Evolutionary conservation across 2,113 vertebrate genomes (phyloP), one percentile per base, ranked within the genome.

Genomic region (Todiramphus chloris): DNA sequence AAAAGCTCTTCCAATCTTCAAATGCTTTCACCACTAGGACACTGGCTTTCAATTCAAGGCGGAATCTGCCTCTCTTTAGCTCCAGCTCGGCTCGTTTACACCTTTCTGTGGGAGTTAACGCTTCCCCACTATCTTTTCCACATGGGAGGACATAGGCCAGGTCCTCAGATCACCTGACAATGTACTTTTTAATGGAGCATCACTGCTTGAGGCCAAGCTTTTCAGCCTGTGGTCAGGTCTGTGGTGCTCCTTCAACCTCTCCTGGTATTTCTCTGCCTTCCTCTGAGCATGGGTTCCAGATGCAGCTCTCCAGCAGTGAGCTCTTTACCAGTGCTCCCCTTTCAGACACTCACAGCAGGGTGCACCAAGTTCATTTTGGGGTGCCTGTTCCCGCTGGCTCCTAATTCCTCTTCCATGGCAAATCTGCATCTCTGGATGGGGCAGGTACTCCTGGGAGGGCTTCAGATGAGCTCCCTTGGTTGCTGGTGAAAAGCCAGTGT

Each of bases 1-100:
- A 77, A 94, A 87, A 95, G 44, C 87, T 89, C 69, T 83, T 95
- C 62, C 87, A 93, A 10, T 31, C 35, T 89, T 74, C 88, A 89
- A 66, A 63, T 16, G 24, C 63, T 85, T 70, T 78, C 83, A 68
- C 72, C 31, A 18, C 68, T 48, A 30, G 21, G 67, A 79, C 39
- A 37, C 44, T 69, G 73, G 64, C 24, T 87, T 90, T 68, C 78
- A 76, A 25, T 58, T 83, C 77, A 31, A 76, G 84, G 53, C 48
- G 75, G 66, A 87, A 82, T 60, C 35, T 64, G 48, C 46, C 66
- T 69, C 53, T 84, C 75, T 66, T 50, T 82, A 87, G 58, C 50
- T 73, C 39, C 73, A 81, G n/a, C 64, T 31, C 48, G n/a, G 35
- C 46, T 64, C 53, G 16, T 76, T 51, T 31, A 13, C 39, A 79